Evolutionary conservation across 92 coral and sea anemone species (phyloP).

Genomic region (Pocillopora grandis): DNA sequence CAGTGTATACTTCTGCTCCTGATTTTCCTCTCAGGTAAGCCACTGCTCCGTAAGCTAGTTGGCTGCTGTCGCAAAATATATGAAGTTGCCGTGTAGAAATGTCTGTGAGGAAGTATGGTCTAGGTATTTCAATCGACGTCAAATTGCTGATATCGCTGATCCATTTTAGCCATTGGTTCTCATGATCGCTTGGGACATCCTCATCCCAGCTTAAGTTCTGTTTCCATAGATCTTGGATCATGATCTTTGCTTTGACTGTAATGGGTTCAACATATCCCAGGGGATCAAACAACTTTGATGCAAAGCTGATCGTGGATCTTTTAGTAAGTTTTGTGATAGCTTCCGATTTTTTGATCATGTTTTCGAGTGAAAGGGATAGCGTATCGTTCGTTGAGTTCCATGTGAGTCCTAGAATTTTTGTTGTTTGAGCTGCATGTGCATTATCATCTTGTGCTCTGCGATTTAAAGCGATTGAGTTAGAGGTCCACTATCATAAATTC

Average conservation of each 20-base stretch:
- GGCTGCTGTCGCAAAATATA: conserved; percentile 57
- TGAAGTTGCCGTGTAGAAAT: conserved; percentile 30
- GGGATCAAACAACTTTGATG: conserved; percentile 10
- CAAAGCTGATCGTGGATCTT: conserved; percentile 30
- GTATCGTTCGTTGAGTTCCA: too few species aligned
- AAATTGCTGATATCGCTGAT: conserved; percentile 18
- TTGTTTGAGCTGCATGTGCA: too few species aligned
- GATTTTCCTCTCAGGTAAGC: background rate
- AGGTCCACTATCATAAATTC: too few species aligned
- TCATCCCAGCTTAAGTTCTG: too few species aligned
- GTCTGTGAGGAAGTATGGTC: conserved; percentile 35
- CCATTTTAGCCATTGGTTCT: conserved; percentile 26
- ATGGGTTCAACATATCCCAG: conserved; percentile 21
- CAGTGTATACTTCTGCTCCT: background rate
- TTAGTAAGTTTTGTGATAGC: conserved; percentile 13
- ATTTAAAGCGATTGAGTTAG: too few species aligned
- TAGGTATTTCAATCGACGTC: conserved; percentile 13
- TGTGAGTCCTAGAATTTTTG: too few species aligned
- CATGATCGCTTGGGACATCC: conserved; percentile 20
- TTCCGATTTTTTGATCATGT: conserved; percentile 21
- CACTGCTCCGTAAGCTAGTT: too few species aligned
- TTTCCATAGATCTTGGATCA: too few species aligned
- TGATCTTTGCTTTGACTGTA: too few species aligned
- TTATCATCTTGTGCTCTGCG: too few species aligned
- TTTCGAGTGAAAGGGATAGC: too few species aligned